Evolutionary conservation across 2,113 vertebrate species (phyloP).

Genomic region (Pedetes capensis): DNA sequence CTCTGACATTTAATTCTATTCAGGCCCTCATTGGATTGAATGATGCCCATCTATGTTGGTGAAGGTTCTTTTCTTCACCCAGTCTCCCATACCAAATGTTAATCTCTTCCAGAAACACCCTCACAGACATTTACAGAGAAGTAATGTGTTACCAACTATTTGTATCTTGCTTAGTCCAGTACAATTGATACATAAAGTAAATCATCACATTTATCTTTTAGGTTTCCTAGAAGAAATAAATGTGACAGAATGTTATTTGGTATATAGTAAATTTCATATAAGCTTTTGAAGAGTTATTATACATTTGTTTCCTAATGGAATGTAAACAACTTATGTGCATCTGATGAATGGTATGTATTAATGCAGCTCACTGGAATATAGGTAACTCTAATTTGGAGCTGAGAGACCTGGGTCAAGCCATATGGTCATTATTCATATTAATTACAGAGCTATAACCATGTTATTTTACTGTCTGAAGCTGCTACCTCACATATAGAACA

Average conservation of each 20-base stretch:
- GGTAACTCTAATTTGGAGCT: not conserved
- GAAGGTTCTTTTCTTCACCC: not conserved
- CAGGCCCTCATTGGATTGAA: not conserved
- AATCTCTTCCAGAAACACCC: not conserved
- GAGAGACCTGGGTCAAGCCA: not conserved
- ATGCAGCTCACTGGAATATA: not conserved
- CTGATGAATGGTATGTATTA: not conserved
- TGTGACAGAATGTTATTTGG: not conserved
- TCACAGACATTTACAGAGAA: not conserved
- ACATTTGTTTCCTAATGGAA: not conserved
- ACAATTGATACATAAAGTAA: not conserved
- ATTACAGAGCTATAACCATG: not conserved
- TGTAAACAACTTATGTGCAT: not conserved
- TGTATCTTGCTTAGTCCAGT: not conserved
- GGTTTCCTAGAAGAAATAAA: not conserved
- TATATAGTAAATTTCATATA: not conserved
- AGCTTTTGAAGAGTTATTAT: not conserved
- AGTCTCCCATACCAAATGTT: not conserved
- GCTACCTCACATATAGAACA: not conserved
- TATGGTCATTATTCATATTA: not conserved
- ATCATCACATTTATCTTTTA: not conserved
- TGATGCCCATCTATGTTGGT: too few species aligned
- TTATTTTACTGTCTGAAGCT: not conserved
- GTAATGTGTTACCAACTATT: not conserved
- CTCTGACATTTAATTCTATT: not conserved